A percentile compares a stretch with the other conserved stretches of the same genome.
Conservation (phyloP, 2,113 vertebrate species). For the Ranitomeya imitator region DNA sequence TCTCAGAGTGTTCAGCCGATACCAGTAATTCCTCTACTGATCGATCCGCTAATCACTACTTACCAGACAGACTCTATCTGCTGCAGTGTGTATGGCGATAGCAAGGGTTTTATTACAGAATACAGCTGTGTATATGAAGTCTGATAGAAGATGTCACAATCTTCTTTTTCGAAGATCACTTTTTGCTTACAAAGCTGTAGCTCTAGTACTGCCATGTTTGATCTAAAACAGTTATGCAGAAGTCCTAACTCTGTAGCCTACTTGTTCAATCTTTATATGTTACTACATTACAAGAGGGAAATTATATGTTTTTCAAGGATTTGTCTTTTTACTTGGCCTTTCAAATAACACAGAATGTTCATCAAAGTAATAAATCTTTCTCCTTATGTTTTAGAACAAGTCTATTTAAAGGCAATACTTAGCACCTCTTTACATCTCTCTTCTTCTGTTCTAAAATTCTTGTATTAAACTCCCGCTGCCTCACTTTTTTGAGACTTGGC, state of each 20-base stretch:
- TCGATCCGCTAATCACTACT: too few relatives aligned
- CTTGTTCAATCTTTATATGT: neutral
- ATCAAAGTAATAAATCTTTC: neutral
- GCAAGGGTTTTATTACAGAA: neutral
- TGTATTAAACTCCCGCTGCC: conserved; percentile 38
- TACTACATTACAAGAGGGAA: neutral
- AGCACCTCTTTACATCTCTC: neutral
- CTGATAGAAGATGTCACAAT: neutral
- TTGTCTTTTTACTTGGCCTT: neutral
- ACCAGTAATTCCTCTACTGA: too few relatives aligned
- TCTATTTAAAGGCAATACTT: conserved; percentile 5
- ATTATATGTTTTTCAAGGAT: neutral
- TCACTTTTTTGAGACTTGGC: neutral
- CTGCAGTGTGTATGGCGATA: neutral
- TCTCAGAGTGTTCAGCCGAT: too few relatives aligned
- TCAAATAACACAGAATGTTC: neutral
- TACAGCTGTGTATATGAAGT: neutral
- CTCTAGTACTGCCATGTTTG: too few relatives aligned
- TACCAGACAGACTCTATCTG: neutral
- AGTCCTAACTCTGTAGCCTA: neutral
- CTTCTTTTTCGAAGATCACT: too few relatives aligned
- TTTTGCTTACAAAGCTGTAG: too few relatives aligned
- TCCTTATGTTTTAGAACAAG: neutral
- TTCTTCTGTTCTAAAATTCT: neutral
- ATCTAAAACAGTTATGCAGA: neutral